A percentile compares a stretch with the other conserved stretches of the same genome.
Conservation (phyloP, 2,797 vertebrate species). For the Siniperca scherzeri region DNA sequence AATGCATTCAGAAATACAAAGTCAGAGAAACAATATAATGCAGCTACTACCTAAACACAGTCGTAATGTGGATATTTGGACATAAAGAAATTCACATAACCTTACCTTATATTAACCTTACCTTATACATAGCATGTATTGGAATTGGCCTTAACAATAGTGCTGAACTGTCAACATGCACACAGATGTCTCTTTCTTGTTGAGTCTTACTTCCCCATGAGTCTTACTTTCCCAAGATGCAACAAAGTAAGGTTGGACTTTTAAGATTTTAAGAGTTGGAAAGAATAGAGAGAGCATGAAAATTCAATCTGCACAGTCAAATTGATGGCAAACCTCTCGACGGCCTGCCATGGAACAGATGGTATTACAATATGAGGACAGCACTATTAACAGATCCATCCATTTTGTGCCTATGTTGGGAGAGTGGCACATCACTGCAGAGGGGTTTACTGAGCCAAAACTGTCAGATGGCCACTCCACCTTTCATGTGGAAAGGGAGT, state of each 20-base stretch:
- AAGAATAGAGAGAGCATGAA: conserved; percentile 54
- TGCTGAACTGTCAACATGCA: neutral
- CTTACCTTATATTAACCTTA: neutral
- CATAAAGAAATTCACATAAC: neutral
- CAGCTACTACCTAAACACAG: conserved; percentile 14
- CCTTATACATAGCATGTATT: neutral
- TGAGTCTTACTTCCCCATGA: conserved; percentile 9
- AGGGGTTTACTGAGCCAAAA: conserved; percentile 62
- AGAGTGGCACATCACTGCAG: conserved; percentile 53
- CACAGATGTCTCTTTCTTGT: conserved; percentile 2
- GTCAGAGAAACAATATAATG: conserved; percentile 31
- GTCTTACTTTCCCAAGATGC: conserved; percentile 27
- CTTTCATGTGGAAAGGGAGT: conserved; percentile 58
- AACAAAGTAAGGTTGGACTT: conserved; percentile 15
- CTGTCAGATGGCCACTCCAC: conserved; percentile 72
- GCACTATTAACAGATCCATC: conserved; percentile 78
- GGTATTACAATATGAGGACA: conserved; percentile 78
- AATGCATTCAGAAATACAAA: conserved; percentile 15
- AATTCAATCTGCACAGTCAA: conserved; percentile 73
- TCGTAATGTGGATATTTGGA: conserved; percentile 14
- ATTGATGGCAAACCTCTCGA: conserved; percentile 73
- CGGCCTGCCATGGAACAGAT: conserved; percentile 76
- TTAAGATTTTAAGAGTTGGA: conserved; percentile 29
- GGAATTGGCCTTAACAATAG: neutral
- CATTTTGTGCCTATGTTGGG: conserved; percentile 68